Evolutionary conservation across 2,797 vertebrate genomes (phyloP), one percentile per base, ranked within the genome.

Genomic region (Gadopsis marmoratus): DNA sequence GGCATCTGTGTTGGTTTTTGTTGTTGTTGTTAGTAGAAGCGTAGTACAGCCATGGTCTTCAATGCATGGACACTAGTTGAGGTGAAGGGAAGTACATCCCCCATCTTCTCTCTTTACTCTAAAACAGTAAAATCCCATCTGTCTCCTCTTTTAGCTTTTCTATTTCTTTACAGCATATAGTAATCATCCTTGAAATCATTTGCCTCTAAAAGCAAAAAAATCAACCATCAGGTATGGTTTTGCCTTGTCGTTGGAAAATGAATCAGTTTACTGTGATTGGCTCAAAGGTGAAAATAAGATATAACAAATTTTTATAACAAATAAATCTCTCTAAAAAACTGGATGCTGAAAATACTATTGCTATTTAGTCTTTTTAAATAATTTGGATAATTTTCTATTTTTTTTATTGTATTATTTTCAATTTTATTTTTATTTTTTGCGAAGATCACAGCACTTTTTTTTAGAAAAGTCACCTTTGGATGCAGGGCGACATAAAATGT

Each of bases 1-100:
- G 71, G 83, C 87, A 86, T 88, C 82, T 84, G 88, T 84, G 86
- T 75, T 83, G 70, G 33, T 76, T 82, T 58, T 67, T 64, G 64
- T 78, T 70, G 66, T 65, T 60, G 76, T 54, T 82, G 47, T 67
- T 76, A 58, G 51, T 39, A 33, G 59, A 64, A 10, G 60, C n/a
- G 43, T 21, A 45, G 26, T 7, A 51, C 66, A 59, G 21, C 8
- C 50, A 66, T 17, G 29, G 70, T 72, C 37, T 35, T 73, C 45
- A 53, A 47, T 23, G n/a, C 56, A 29, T 11, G 23, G 48, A 74
- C 41, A 53, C 62, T 59, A 68, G 61, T 39, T 39, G 35, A 65
- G 43, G 56, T 23, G 43, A 60, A 68, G 51, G 31, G 63, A 55
- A 56, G 60, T 12, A 13, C 2, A 0, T 33, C 26, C 6, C 17